Evolutionary conservation across 2,113 vertebrate genomes (phyloP).

Genomic region (Cottus gobio): DNA sequence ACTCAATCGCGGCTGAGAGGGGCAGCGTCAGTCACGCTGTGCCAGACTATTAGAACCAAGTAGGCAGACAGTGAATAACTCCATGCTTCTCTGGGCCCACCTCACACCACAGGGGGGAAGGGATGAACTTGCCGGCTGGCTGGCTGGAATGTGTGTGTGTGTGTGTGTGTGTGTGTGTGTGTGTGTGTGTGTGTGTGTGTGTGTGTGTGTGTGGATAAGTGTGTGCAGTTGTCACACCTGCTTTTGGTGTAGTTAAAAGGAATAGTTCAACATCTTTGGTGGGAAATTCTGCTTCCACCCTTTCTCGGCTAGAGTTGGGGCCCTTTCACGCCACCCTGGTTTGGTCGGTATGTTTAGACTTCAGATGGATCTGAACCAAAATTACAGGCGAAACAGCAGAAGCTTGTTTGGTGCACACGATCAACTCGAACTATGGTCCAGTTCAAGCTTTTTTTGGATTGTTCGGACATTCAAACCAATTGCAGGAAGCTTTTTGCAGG

Average conservation of each 20-base stretch:
- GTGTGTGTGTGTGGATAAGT: too few relatives aligned
- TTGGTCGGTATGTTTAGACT: neutral
- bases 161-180: neutral
- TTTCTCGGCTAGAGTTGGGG: neutral
- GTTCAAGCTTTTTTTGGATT: too few relatives aligned
- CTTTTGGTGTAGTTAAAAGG: slow-evolving; percentile 17
- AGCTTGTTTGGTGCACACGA: too few relatives aligned
- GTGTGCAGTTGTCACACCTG: slow-evolving; percentile 23
- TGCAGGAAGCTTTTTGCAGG: too few relatives aligned
- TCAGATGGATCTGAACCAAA: too few relatives aligned
- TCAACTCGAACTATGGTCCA: too few relatives aligned
- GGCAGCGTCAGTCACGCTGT: slow-evolving; percentile 89
- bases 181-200: neutral
- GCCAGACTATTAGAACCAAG: slow-evolving; percentile 94
- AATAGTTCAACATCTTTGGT: neutral
- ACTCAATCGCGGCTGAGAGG: slow-evolving; percentile 93
- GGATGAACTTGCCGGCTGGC: slow-evolving; percentile 83
- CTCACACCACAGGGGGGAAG: slow-evolving; percentile 81
- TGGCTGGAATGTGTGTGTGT: slow-evolving; percentile 38
- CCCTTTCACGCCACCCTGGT: too few relatives aligned
- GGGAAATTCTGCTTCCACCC: neutral
- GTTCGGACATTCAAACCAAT: too few relatives aligned
- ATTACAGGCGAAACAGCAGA: too few relatives aligned
- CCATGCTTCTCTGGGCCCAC: slow-evolving; percentile 85
- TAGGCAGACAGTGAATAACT: slow-evolving; percentile 94